Conservation (phyloP, 2,113 vertebrate genomes). For the Actenoides hombroni region DNA sequence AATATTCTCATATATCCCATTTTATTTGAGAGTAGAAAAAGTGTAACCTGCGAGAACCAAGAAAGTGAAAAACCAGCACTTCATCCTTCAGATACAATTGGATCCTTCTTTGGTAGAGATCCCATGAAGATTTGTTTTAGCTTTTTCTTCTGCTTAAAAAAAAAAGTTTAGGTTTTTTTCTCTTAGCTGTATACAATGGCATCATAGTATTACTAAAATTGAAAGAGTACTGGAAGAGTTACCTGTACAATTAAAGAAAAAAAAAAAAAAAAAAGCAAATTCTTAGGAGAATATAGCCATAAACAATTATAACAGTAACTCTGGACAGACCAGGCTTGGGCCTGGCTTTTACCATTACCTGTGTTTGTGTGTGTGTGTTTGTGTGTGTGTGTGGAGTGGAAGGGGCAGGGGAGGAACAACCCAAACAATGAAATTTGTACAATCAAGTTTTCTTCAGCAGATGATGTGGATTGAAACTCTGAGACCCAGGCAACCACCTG, state of each 20-base stretch:
- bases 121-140: background rate
- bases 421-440: background rate
- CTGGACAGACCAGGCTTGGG: background rate
- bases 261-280: background rate
- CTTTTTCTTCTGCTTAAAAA: background rate
- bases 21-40: background rate
- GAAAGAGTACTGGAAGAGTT: background rate
- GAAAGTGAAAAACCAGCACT: background rate
- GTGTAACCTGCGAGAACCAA: background rate
- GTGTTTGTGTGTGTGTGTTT: background rate
- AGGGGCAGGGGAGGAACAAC: background rate
- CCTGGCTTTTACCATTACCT: background rate
- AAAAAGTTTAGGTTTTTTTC: background rate
- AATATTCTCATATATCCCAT: background rate
- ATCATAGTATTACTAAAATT: background rate
- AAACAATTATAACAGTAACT: background rate
- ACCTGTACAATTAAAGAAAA: background rate
- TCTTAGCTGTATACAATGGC: background rate
- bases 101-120: background rate
- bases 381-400: background rate
- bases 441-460: background rate
- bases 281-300: background rate
- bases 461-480: background rate
- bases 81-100: background rate
- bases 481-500: background rate